Evolutionary conservation across 2,113 vertebrate genomes (phyloP).

Genomic region (Procavia capensis): DNA sequence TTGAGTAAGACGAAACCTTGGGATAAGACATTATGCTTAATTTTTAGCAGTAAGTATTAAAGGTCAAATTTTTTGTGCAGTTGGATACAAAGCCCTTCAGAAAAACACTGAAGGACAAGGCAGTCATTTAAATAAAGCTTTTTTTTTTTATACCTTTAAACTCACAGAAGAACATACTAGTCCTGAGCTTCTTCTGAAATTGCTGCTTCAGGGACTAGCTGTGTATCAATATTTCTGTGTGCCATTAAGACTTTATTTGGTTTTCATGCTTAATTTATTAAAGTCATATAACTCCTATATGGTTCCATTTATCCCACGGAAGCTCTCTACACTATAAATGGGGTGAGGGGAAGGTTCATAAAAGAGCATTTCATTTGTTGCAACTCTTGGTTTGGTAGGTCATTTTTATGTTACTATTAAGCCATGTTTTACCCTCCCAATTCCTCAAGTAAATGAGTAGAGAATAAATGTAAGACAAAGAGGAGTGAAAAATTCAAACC

Average conservation of each 20-base stretch:
- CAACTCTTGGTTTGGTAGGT: constrained; percentile 56
- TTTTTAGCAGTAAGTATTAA: constrained; percentile 51
- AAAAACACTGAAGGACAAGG: neutral
- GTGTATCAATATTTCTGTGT: constrained; percentile 69
- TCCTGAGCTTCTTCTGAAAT: constrained; percentile 31
- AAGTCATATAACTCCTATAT: constrained; percentile 67
- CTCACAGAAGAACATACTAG: constrained; percentile 30
- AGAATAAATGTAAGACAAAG: constrained; percentile 74
- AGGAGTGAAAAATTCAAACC: constrained; percentile 42
- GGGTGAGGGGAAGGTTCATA: constrained; percentile 60
- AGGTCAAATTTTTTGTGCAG: constrained; percentile 25
- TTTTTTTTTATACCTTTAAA: constrained; percentile 40
- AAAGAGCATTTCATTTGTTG: constrained; percentile 68
- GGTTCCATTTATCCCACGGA: constrained; percentile 65
- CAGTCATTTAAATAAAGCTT: constrained; percentile 57
- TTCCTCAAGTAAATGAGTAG: constrained; percentile 74
- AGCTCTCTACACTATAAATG: constrained; percentile 61
- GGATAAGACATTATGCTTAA: neutral
- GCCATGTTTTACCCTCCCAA: constrained; percentile 38
- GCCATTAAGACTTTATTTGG: constrained; percentile 76
- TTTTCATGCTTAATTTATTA: constrained; percentile 79
- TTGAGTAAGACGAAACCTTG: constrained; percentile 27
- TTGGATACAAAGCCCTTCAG: constrained; percentile 19
- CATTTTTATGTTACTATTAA: constrained; percentile 74
- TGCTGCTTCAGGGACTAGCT: constrained; percentile 42